A percentile compares a stretch with the other conserved stretches of the same genome.
phyloP scores from a whole-genome alignment of 2,888 invertebrate species.

The Oxyteleia sp. region DNA sequence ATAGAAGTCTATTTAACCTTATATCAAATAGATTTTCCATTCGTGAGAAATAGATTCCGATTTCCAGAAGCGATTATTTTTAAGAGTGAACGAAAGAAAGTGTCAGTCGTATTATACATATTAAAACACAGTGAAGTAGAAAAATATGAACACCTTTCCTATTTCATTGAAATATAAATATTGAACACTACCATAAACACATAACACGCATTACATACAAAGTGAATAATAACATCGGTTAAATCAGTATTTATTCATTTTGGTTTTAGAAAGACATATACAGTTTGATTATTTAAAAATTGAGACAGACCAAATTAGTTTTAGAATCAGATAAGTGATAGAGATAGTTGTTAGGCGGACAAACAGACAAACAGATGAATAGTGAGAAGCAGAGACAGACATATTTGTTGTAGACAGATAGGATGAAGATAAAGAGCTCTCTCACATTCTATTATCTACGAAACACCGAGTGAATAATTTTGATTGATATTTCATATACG shows the following conservation, averaged over 20 bases:
- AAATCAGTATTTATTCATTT: conserved; percentile 16
- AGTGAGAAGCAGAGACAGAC: conserved; percentile 78
- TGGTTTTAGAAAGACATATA: conserved; percentile 17
- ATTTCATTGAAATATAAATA: conserved; percentile 16
- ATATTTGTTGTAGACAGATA: conserved; percentile 57
- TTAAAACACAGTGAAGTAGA: conserved; percentile 1
- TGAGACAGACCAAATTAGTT: conserved; percentile 50
- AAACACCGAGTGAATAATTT: conserved; percentile 51
- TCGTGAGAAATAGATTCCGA: too few relatives aligned
- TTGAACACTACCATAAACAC: conserved; percentile 46
- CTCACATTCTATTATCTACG: conserved; percentile 49
- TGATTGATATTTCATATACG: conserved; percentile 20
- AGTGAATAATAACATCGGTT: conserved; percentile 21
- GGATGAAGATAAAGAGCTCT: conserved; percentile 46
- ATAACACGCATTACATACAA: conserved; percentile 43
- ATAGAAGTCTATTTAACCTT: too few relatives aligned
- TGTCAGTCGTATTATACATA: conserved; percentile 4
- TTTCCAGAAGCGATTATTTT: too few relatives aligned
- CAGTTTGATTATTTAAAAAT: conserved; percentile 24
- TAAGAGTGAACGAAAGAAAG: background rate
- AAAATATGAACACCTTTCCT: background rate
- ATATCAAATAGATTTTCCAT: too few relatives aligned
- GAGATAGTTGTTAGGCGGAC: conserved; percentile 81
- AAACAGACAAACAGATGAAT: conserved; percentile 80
- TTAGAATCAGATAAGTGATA: conserved; percentile 77